Conservation (phyloP, 1,140 invertebrate species). For the Cydia splendana region DNA sequence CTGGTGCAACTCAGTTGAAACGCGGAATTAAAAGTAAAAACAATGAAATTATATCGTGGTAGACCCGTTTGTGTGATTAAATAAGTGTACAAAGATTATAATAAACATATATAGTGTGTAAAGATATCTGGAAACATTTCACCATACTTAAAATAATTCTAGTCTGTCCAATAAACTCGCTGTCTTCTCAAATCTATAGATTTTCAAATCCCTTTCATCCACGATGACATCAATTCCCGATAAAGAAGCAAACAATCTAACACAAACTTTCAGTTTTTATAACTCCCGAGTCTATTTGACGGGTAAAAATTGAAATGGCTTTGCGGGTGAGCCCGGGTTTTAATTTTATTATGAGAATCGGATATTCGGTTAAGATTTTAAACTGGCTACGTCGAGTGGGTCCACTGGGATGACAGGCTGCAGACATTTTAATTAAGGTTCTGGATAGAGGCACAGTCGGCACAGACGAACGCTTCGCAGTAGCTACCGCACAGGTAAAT, state of each 20-base stretch:
- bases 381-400: slow-evolving; percentile 29
- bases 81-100: too few relatives aligned
- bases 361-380: slow-evolving; percentile 32
- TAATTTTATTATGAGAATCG: slow-evolving; percentile 31
- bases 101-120: too few relatives aligned
- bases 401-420: slow-evolving; percentile 38
- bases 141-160: neutral
- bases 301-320: slow-evolving; percentile 17
- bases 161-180: neutral
- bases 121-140: too few relatives aligned
- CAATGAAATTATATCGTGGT: too few relatives aligned
- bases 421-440: slow-evolving; percentile 52
- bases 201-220: neutral
- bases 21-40: too few relatives aligned
- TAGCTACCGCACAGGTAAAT: neutral
- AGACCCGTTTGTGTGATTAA: too few relatives aligned
- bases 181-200: neutral
- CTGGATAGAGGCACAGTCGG: slow-evolving; percentile 12
- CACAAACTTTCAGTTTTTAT: neutral
- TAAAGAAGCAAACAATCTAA: slow-evolving; percentile 4
- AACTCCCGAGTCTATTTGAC: neutral
- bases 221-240: neutral
- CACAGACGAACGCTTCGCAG: slow-evolving; percentile 9
- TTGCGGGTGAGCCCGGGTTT: slow-evolving; percentile 17
- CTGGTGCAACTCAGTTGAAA: too few relatives aligned